Evolutionary conservation across 2,888 invertebrate species (phyloP).

Genomic region (Drosophila niveifrons): DNA sequence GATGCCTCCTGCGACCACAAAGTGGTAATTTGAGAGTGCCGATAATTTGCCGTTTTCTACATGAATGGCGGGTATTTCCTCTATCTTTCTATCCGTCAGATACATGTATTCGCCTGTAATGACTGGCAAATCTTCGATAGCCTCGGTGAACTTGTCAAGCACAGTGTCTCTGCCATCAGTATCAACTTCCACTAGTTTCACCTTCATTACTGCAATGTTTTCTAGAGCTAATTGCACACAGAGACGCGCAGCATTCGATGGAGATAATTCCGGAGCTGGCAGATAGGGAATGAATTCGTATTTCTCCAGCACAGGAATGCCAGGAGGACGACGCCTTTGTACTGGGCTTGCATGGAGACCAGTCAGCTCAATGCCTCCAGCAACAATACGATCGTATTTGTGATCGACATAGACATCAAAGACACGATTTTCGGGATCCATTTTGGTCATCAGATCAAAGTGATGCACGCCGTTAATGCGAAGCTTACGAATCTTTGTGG

Average conservation of each 20-base stretch:
- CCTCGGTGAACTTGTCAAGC: constrained; percentile 87
- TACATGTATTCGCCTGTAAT: constrained; percentile 89
- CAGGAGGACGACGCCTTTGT: constrained; percentile 88
- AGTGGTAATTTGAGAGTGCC: constrained; percentile 80
- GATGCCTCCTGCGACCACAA: constrained; percentile 77
- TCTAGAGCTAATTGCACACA: constrained; percentile 91
- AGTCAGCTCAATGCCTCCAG: constrained; percentile 92
- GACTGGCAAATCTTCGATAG: constrained; percentile 89
- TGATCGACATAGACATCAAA: constrained; percentile 82
- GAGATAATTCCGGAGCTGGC: constrained; percentile 67
- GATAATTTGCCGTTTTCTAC: constrained; percentile 88
- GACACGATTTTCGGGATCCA: constrained; percentile 78
- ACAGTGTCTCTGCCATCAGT: constrained; percentile 86
- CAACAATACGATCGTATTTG: constrained; percentile 85
- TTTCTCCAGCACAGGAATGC: constrained; percentile 92
- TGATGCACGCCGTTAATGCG: constrained; percentile 89
- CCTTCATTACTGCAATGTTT: constrained; percentile 88
- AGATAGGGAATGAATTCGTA: constrained; percentile 90
- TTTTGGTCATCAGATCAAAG: constrained; percentile 86
- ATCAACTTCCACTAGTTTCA: constrained; percentile 88
- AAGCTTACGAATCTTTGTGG: constrained; percentile 90
- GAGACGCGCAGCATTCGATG: constrained; percentile 87
- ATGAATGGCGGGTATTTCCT: constrained; percentile 86
- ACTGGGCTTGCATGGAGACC: constrained; percentile 92
- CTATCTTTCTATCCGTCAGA: constrained; percentile 80